Percentiles rank a stretch among this genome's conserved stretches.
phyloP scores from a whole-genome alignment of 1,140 invertebrate genomes.

The Pachyrhynchus sulphureomaculatus region DNA sequence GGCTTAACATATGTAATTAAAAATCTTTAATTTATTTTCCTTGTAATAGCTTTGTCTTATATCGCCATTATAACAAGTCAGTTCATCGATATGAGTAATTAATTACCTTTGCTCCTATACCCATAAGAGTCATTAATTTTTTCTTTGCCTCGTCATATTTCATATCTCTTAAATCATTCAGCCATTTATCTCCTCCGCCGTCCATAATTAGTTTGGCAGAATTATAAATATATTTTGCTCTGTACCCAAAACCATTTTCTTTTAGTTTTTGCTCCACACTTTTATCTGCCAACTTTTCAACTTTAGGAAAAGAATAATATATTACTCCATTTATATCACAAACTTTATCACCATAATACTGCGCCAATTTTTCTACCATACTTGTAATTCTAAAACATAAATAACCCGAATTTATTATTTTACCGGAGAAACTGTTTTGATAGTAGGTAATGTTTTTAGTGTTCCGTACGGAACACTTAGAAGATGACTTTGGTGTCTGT shows the following conservation, averaged over 20 bases:
- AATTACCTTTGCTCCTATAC: constrained; percentile 89
- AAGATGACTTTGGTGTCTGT: too few species aligned
- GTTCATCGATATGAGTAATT: not conserved
- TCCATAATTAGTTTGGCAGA: constrained; percentile 68
- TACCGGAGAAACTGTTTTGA: too few species aligned
- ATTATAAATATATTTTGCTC: constrained; percentile 82
- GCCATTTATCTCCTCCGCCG: constrained; percentile 71
- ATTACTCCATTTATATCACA: constrained; percentile 62
- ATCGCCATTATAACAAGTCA: constrained; percentile 11
- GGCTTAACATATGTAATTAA: not conserved
- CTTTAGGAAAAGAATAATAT: constrained; percentile 81
- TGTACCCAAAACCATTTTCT: constrained; percentile 87
- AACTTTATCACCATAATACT: constrained; percentile 77
- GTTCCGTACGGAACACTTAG: too few species aligned
- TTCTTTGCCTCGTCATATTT: constrained; percentile 72
- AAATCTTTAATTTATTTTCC: too few species aligned
- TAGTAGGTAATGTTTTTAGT: too few species aligned
- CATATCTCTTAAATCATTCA: constrained; percentile 65
- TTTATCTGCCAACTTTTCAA: constrained; percentile 62
- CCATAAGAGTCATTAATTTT: constrained; percentile 75
- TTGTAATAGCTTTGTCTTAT: too few species aligned
- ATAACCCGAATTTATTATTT: too few species aligned
- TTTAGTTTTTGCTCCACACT: constrained; percentile 72
- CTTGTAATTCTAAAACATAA: constrained; percentile 75
- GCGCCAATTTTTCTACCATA: constrained; percentile 91